phyloP scores from a whole-genome alignment of 2,113 vertebrate genomes.

The Eolophus roseicapilla region DNA sequence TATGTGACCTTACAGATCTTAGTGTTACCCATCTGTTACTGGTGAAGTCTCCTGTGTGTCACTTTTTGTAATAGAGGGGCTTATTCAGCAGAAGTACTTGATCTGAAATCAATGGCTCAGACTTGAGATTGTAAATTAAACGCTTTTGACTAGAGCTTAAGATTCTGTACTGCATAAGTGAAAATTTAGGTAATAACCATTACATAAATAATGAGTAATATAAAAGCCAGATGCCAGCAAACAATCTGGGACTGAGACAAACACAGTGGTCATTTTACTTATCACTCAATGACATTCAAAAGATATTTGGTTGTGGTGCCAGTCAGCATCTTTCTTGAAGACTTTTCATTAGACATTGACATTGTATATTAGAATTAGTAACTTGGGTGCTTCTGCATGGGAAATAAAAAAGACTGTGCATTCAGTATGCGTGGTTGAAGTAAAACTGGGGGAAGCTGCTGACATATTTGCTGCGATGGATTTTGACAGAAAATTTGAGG shows the following conservation, averaged over 20 bases:
- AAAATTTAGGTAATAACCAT: constrained; percentile 58
- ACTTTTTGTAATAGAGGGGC: constrained; percentile 65
- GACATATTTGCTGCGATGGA: neutral
- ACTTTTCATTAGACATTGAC: neutral
- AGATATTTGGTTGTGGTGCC: neutral
- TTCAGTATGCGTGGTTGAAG: neutral
- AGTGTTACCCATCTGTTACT: constrained; percentile 60
- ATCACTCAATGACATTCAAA: neutral
- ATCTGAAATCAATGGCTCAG: constrained; percentile 78
- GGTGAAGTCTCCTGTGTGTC: constrained; percentile 67
- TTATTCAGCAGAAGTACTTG: constrained; percentile 78
- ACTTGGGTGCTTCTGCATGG: neutral
- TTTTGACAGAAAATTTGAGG: constrained; percentile 33
- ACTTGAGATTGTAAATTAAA: constrained; percentile 73
- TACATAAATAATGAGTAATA: constrained; percentile 76
- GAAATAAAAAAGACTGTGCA: neutral
- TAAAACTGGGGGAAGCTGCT: neutral
- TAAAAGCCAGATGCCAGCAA: constrained; percentile 32
- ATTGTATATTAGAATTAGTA: neutral
- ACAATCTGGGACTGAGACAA: neutral
- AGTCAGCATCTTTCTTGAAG: neutral
- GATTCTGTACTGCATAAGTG: constrained; percentile 68
- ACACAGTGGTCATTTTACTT: neutral
- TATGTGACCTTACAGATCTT: constrained; percentile 73
- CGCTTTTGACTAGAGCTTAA: constrained; percentile 77